Conservation (phyloP, 2,797 vertebrate genomes). For the Calcarius lapponicus region DNA sequence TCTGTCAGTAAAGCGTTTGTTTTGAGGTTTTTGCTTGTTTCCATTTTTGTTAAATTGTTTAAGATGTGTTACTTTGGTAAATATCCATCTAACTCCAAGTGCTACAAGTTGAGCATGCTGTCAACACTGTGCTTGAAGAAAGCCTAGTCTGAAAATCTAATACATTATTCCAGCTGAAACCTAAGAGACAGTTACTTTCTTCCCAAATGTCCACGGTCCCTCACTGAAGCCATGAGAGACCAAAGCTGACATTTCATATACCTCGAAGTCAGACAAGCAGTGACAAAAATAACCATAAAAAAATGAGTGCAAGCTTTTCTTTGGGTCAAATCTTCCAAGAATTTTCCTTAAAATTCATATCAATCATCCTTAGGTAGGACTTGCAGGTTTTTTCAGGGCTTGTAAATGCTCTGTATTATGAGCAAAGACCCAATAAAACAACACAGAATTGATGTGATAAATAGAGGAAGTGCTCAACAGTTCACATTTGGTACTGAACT, state of each 20-base stretch:
- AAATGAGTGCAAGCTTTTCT: not conserved
- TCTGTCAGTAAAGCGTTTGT: not conserved
- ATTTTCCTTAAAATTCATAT: not conserved
- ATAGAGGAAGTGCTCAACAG: not conserved
- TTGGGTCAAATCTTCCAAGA: not conserved
- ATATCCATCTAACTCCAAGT: not conserved
- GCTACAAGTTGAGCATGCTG: not conserved
- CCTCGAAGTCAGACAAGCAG: not conserved
- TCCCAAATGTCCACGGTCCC: not conserved
- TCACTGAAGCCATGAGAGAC: not conserved
- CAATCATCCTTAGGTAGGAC: not conserved
- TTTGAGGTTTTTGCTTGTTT: not conserved
- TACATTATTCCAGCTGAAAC: not conserved
- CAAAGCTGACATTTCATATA: not conserved
- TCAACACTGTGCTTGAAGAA: not conserved
- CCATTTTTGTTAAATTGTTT: not conserved
- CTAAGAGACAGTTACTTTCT: not conserved
- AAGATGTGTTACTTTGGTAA: conserved; percentile 11
- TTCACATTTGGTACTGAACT: not conserved
- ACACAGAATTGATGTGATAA: not conserved
- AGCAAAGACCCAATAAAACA: not conserved
- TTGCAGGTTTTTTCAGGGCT: not conserved
- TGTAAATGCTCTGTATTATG: not conserved
- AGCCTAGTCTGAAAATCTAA: not conserved
- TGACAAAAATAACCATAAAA: not conserved